Evolutionary conservation across 2,888 invertebrate species (phyloP), one percentile per base, ranked within the genome.

Genomic region (Tortrix viridana): DNA sequence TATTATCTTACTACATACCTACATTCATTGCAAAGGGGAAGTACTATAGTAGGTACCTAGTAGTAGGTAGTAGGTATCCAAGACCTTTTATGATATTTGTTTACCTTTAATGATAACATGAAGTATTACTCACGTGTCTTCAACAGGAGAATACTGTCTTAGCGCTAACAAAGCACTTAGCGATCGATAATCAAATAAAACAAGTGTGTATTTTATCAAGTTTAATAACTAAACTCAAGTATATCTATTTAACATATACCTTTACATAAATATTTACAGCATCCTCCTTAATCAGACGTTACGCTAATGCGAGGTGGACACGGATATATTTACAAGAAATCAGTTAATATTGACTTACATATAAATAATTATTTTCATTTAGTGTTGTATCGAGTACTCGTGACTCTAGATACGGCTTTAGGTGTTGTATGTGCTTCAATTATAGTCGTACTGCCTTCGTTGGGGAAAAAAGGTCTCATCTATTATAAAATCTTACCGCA

Each of bases 231-330:
- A 70, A 72, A 75, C 67, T 73, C n/a, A n/a, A n/a, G n/a, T 65
- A 71, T 71, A 67, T 56, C 67, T 69, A 72, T 65, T 59, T 69
- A 65, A 48, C 54, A 60, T 60, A 38, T 68, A 61, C 49, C 48
- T 63, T 67, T 62, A 66, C 64, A 64, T 64, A 66, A 69, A 71
- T 85, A 86, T 84, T 76, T 82, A 86, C 82, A 86, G 72, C 67
- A 47, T 75, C 72, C 65, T 70, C 66, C 64, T 66, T 68, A 57
- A 65, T 61, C 66, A 66, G 66, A 69, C 64, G 66, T 76, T 74
- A 74, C 62, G 73, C 76, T 82, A 85, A 71, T 84, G 88, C 88
- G 88, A 88, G 88, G 88, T 79, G 59, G 64, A 66, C 65, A 74
- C 74, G 76, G 66, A 41, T 19, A 59, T 59, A 47, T 55, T 62